Base-by-base conservation (phyloP, 1,140 invertebrate genomes). In the Galleria mellonella region DNA sequence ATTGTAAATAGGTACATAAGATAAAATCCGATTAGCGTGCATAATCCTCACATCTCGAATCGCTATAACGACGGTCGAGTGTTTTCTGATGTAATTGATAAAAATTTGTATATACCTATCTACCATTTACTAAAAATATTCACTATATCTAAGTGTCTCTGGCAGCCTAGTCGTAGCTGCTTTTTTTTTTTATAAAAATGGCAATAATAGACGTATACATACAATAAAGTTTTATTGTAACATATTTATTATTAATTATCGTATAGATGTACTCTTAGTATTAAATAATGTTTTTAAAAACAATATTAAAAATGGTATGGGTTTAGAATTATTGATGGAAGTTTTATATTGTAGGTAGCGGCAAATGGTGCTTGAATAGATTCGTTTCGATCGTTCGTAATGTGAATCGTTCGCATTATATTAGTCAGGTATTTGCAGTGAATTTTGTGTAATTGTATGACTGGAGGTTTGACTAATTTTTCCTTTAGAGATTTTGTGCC, bases 1-100 rank as follows among this genome's bases (percentile, higher is more conserved):
- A 72, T 74, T 78, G 77, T 82, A 76, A 74, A 75, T 83, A 84
- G 77, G 77, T 82, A 76, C 72, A 75, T 83, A 84, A 79, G 78
- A 82, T 84, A 72, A 61, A 72, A 43, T 53, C 58, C 63, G 56
- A 62, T 70, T 62, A 61, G 59, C 58, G 61, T 67, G 53, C 64
- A 58, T 70, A 72, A 69, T 72, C 61, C 68, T 56, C 59, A 36
- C 56, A 50, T 57, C 55, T 42, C 49, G 67, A 65, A 62, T 63
- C 65, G 58, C 49, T 51, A 70, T 55, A 42, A 51, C 62, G 60
- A 64, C n/a, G 12, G 11, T 69, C 43, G 58, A 71, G 59, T 58
- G 60, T 51, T 58, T 56, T 49, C 51, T 43, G 58, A 64, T 68
- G 45, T 42, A 50, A 33, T 48, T 40, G 51, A 46, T 55, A 23